Base-by-base conservation (phyloP, 2,888 invertebrate species). In the Pocota personata region DNA sequence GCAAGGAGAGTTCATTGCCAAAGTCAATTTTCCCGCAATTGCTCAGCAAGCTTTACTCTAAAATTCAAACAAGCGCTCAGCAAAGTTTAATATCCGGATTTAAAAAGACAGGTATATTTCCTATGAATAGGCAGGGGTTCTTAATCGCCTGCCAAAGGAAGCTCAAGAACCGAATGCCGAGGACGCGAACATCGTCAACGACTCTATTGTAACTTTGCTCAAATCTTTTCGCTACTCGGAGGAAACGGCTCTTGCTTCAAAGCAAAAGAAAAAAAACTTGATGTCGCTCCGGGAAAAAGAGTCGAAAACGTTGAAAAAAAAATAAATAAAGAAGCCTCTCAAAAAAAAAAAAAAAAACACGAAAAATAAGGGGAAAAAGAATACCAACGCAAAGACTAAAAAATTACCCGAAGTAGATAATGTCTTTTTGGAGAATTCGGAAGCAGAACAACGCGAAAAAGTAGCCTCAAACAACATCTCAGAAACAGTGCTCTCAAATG, bases 161-260 rank as follows among this genome's bases (percentile, higher is more conserved):
- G 19, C 35, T 16, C 19, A 16, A 37, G 35, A 58, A 58, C 58
- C 58, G 19, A 19, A 58, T 58, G 35, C 37, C 37, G 35, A 37
- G 37, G 35, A 35, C 32, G 7, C 16, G n/a, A 58, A 57, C 10
- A 57, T 58, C 58, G 58, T 21, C 37, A 35, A 35, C 35, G 58
- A 35, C 37, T 58, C 37, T 35, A 19, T 58, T 35, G 58, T 58
- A 58, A 35, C 19, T 35, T 35, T 58, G 35, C 35, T 58, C 21
- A 58, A 35, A 58, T 58, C 58, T 35, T 58, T 58, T 37, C 58
- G 58, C 37, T 58, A 58, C 37, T 58, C 58, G 37, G 35, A 58
- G 58, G 58, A 58, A 58, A 32, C 21, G 5, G 21, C 35, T 19
- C 37, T 37, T 58, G 58, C 58, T 52, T 52, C 27, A 52, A 52